Conservation (phyloP, 2,888 invertebrate species). For the Lucinisca nassula region DNA sequence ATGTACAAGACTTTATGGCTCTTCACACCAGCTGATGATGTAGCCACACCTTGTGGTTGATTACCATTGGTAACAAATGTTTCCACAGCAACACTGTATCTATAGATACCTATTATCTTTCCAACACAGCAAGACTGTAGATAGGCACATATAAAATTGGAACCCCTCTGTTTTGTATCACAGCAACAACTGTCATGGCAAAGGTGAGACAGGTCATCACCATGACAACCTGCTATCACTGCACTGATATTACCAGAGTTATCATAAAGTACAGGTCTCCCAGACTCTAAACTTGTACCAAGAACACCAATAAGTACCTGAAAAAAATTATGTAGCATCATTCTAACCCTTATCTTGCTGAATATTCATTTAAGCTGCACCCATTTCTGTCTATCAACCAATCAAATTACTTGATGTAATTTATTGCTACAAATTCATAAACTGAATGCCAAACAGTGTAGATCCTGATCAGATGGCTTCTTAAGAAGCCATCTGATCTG, state of each 20-base stretch:
- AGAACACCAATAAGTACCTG: constrained; percentile 68
- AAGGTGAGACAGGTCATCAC: background rate
- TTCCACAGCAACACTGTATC: constrained; percentile 57
- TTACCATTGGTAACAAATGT: constrained; percentile 12
- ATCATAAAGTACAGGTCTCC: constrained; percentile 62
- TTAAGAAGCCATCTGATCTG: too few species aligned
- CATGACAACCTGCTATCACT: constrained; percentile 47
- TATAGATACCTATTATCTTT: constrained; percentile 58
- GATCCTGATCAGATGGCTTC: too few species aligned
- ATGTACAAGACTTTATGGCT: constrained; percentile 15
- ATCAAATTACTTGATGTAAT: too few species aligned
- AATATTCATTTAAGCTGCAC: too few species aligned
- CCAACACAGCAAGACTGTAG: constrained; percentile 61
- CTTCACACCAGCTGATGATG: background rate
- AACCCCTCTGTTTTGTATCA: constrained; percentile 25
- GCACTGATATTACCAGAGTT: constrained; percentile 45
- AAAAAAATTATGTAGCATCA: too few species aligned
- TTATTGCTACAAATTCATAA: too few species aligned
- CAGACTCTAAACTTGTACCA: constrained; percentile 44
- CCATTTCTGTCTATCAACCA: too few species aligned
- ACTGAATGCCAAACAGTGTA: too few species aligned
- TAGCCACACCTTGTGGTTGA: background rate
- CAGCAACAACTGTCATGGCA: constrained; percentile 51
- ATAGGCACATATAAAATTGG: constrained; percentile 55
- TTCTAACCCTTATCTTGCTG: too few species aligned